Evolutionary conservation across 2,797 vertebrate genomes (phyloP), one percentile per base, ranked within the genome.

Genomic region (Salarias fasciatus): DNA sequence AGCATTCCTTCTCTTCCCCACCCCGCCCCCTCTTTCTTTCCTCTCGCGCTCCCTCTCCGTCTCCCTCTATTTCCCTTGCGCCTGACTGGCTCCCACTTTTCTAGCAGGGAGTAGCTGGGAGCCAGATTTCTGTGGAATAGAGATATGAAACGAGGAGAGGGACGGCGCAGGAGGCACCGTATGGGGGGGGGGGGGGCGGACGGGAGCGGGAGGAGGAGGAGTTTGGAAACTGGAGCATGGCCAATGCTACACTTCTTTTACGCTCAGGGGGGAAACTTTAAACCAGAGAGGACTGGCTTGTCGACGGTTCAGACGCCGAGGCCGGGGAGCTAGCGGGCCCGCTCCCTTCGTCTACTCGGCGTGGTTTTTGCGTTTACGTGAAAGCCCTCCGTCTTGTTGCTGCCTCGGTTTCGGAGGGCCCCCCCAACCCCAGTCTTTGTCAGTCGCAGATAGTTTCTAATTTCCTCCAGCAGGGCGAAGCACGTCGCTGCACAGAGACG

Each of bases 121-220:
- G 92, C 92, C 92, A 89, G 79, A 86, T 93, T 94, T 91, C 92
- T 92, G 88, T 88, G 87, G 90, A 87, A 84, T 88, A 70, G 61
- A 87, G 89, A 90, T 92, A 87, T 83, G 85, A 91, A 72, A 79
- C 84, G 69, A 84, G 75, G 75, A 83, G 88, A 79, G 88, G 65
- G 76, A 85, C 69, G 83, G 88, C 60, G 63, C 73, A 75, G 77
- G 91, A 88, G 87, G 87, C 87, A 71, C 88, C 5, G 14, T 55
- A 18, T 79, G 83, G 83, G 18, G 79, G 83, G 69, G 66, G 54
- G 58, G 30, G 12, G 31, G 31, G 61, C 3, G 60, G n/a, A n/a
- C n/a, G n/a, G n/a, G n/a, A n/a, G n/a, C n/a, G n/a, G n/a, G n/a
- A n/a, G 46, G 63, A 31, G 33, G 33, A n/a, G 57, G 54, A 14